Evolutionary conservation across 2,888 invertebrate species (phyloP), one percentile per base, ranked within the genome.

Genomic region (Lasius platythorax): DNA sequence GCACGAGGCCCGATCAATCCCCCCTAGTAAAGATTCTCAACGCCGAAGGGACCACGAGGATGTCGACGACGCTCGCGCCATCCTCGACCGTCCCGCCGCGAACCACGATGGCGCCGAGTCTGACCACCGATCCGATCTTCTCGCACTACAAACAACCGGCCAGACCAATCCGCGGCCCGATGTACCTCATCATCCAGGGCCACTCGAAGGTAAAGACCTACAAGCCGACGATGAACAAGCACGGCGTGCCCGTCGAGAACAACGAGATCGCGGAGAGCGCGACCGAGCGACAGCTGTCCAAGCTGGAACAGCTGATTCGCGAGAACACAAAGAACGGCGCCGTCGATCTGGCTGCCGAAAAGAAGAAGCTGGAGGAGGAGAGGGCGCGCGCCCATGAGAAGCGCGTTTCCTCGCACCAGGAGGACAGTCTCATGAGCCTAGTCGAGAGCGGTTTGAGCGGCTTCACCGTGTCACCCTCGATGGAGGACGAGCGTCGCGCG

Each of bases 161-260:
- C 2, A 96, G 96, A 76, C 97, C 97, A 0, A 95, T 96, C 0
- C 93, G 95, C 79, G 96, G 96, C 0, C 97, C 97, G 0, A 96
- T 97, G 96, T 98, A 98, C 92, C 95, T 98, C 37, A 98, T 98
- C 43, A 98, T 98, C 90, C 97, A 98, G 94, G 98, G 98, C 0
- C 98, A 98, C 94, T 98, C 98, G 0, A 98, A 98, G 95, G 98
- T 98, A 0, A 98, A 98, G 95, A 98, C 97, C 0, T 98, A 98
- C 92, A 97, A 98, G 18, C 97, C 97, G 0, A 92, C 90, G 2
- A 87, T 92, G 63, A 92, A 84, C 76, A 93, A 91, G 68, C 90
- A 93, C 72, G 90, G 87, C 3, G 66, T 89, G 11, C 89, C 91
- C 2, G 76, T 90, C 23, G 89, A 88, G 72, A 90, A 87, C 63